Evolutionary conservation across 2,797 vertebrate genomes (phyloP), one percentile per base, ranked within the genome.

Genomic region (Threskiornis aethiopicus): DNA sequence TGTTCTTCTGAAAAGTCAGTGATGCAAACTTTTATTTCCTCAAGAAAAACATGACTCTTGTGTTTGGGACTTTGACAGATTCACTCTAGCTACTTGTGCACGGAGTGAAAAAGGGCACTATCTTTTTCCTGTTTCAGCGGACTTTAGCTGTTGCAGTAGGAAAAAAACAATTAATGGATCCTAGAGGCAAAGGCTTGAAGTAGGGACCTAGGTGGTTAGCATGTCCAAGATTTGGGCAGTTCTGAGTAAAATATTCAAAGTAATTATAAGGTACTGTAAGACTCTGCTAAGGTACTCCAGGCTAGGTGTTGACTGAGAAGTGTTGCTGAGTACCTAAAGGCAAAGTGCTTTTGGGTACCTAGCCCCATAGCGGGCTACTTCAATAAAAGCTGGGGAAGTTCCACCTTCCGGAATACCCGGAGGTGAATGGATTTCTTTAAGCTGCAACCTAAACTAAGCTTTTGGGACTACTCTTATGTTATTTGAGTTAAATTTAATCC

Each of bases 201-300:
- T 9, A 35, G 47, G 12, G 25, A 66, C 29, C 11, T 0, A 0
- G 0, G 0, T 64, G 17, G 3, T 55, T 71, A 49, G 5, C 4
- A 4, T 20, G 20, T 7, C 10, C 54, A 72, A 67, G n/a, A 46
- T 33, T 31, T 79, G 26, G 26, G 13, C 29, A 51, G 19, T 47
- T 90, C 44, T n/a, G 9, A 61, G 3, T 24, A 31, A 89, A 90
- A 62, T 9, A 6, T 33, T 72, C 33, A 31, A 42, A 61, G 47
- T 3, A 58, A 22, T 29, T 61, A 31, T 5, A 31, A 39, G 6
- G 17, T n/a, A 54, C 41, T 81, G 15, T n/a, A 55, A 57, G 41
- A 47, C 21, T 67, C 47, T 78, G 24, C 57, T 31, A 57, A 58
- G 9, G 42, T 42, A 18, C 8, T 87, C 20, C 14, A 67, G 20